Percentiles rank a stretch among this genome's conserved stretches.
phyloP scores from a whole-genome alignment of 1,140 invertebrate genomes.

The Aphelinus atriplicis region DNA sequence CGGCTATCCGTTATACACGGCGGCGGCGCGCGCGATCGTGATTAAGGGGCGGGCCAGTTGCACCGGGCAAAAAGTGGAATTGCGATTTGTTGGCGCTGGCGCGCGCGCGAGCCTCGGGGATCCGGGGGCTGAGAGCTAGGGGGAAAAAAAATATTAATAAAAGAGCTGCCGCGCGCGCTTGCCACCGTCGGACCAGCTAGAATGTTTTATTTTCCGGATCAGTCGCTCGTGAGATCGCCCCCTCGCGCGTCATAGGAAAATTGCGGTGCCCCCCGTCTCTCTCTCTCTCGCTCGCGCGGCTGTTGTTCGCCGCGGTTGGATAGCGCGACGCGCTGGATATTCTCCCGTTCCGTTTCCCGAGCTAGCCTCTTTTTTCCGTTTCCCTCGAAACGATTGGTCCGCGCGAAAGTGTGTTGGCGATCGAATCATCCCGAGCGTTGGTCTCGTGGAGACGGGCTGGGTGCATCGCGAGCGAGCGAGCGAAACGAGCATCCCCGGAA shows the following conservation, averaged over 20 bases:
- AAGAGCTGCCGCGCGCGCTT: not conserved
- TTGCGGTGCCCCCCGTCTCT: constrained; percentile 16
- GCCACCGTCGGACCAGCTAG: not conserved
- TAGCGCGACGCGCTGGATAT: not conserved
- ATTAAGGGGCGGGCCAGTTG: not conserved
- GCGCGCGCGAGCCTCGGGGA: too few species aligned
- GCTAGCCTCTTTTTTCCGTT: not conserved
- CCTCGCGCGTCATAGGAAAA: constrained; percentile 26
- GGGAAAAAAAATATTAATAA: constrained; percentile 29
- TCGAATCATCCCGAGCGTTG: too few species aligned
- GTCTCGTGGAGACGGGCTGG: too few species aligned
- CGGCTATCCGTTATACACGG: not conserved
- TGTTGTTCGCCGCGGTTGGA: not conserved
- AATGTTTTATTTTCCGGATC: constrained; percentile 36
- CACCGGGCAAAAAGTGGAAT: not conserved
- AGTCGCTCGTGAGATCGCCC: constrained; percentile 26
- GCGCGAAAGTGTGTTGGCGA: too few species aligned
- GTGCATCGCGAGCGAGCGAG: too few species aligned
- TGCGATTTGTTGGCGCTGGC: not conserved
- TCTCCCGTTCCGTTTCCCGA: not conserved
- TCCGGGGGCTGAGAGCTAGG: too few species aligned
- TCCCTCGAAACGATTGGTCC: too few species aligned
- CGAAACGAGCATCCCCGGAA: too few species aligned
- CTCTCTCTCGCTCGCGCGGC: not conserved
- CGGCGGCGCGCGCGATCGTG: not conserved